Base-by-base conservation (phyloP, 2,113 vertebrate species). In the Thunnus thynnus region DNA sequence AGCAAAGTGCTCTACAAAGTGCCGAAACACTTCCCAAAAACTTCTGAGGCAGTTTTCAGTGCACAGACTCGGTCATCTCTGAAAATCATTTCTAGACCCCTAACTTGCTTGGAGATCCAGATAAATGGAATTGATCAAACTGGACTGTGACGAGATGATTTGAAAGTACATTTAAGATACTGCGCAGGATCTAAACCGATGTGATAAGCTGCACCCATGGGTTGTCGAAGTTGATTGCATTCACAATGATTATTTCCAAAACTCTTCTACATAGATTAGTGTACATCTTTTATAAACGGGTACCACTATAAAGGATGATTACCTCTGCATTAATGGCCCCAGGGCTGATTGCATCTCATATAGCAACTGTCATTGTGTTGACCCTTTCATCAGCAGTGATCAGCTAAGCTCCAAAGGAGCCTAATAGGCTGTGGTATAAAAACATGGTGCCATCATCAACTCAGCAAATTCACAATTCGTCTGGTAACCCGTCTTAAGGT, bases 381-480 rank as follows among this genome's bases (percentile, higher is more conserved):
- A 91, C 91, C 90, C 84, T 74, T 87, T 83, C 82, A 81, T 88
- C 89, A 76, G 82, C 86, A 85, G 81, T 60, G 77, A 89, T 90
- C 86, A 83, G 90, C 84, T 86, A 90, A 92, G 88, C 85, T 86
- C 85, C 86, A 84, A 76, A 88, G 74, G 80, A 91, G 83, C 86
- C 87, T 89, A 91, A 93, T 89, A 91, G 84, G 80, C 87, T 88
- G 85, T 72, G 86, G 80, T 83, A 75, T 72, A 88, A 86, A 89
- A 90, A 92, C 85, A 91, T 54, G 73, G 86, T 87, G 87, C 88
- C 88, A 91, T 90, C 86, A 83, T 89, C 92, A 91, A 92, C 89
- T 92, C 87, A 92, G 92, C 91, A 93, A 88, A 90, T 92, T 92
- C 88, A 85, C 83, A 91, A 88, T 85, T 89, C 65, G 83, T 91